Base-by-base conservation (phyloP, 2,113 vertebrate genomes). In the Orthonyx spaldingii region DNA sequence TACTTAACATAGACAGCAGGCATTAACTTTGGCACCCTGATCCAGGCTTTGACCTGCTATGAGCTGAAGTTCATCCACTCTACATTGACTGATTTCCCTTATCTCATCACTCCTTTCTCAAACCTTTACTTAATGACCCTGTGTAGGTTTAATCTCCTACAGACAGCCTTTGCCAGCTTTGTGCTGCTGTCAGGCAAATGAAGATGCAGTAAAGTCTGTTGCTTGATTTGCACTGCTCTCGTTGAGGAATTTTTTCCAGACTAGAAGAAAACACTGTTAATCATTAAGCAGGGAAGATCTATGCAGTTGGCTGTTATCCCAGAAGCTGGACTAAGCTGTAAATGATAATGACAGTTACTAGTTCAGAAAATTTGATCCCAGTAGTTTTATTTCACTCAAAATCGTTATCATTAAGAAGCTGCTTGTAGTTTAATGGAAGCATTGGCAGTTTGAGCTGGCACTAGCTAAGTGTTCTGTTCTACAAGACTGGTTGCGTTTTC, bases 391-490 rank as follows among this genome's bases (percentile, higher is more conserved):
- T 98, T 91, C 66, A 60, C 72, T 94, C 55, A 78, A 85, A 90
- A 84, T 71, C 47, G 57, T 84, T 91, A 42, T 76, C 84, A 42
- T 95, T 95, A 95, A 78, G 69, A 87, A 85, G 47, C 70, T 66
- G 50, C 84, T 84, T 84, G 64, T 84, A 71, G 85, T 94, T 86
- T 94, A 96, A 97, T 96, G 86, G 94, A 64, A 52, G 83, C 56
- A 90, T 91, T 86, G 93, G 84, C 84, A 70, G 49, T 76, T 49
- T 61, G 87, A 92, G 49, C 70, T 88, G 94, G 92, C 95, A 79
- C 46, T 52, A 26, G 47, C 55, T 60, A 44, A 96, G 90, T 96
- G 91, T 97, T 96, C 97, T 93, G 96, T 97, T 97, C 96, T 94
- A 86, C 96, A 96, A 96, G 96, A 80, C 93, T 94, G 96, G 93